Percentiles rank a stretch among this genome's conserved stretches.
Evolutionary conservation across 2,888 invertebrate genomes (phyloP).

Genomic region (Eurytoma adleriae): DNA sequence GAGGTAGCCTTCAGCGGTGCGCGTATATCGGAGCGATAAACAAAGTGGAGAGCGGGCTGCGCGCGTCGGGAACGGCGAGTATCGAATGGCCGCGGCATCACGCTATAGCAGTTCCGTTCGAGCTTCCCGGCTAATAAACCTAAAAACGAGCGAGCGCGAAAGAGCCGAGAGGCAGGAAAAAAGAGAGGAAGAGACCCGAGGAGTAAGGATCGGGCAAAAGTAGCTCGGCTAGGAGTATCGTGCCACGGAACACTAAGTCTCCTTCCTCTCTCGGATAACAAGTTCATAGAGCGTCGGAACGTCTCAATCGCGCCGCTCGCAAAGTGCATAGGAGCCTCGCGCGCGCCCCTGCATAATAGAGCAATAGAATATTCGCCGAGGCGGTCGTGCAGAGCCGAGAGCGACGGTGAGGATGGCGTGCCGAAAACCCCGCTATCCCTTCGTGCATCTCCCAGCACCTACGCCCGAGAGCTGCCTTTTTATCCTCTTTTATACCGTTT

Average conservation of each 20-base stretch:
- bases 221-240: slow-evolving; percentile 48
- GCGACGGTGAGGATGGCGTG: slow-evolving; percentile 35
- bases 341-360: slow-evolving; percentile 32
- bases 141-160: slow-evolving; percentile 37
- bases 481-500: not conserved
- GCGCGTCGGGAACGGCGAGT: not conserved
- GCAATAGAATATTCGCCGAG: slow-evolving; percentile 46
- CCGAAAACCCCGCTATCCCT: slow-evolving; percentile 24
- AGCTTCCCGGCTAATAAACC: slow-evolving; percentile 27
- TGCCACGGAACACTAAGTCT: slow-evolving; percentile 49
- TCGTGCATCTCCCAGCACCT: slow-evolving; percentile 19
- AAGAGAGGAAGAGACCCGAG: slow-evolving; percentile 15
- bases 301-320: slow-evolving; percentile 46
- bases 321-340: not conserved
- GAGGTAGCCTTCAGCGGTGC: not conserved
- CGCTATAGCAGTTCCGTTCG: slow-evolving; percentile 32
- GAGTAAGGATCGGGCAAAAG: slow-evolving; percentile 24
- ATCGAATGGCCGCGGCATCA: slow-evolving; percentile 38
- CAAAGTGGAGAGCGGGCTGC: not conserved
- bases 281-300: slow-evolving; percentile 46
- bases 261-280: slow-evolving; percentile 36
- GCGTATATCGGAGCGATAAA: no score
- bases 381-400: slow-evolving; percentile 26
- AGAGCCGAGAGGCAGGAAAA: slow-evolving; percentile 39
- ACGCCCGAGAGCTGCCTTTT: not conserved